Conservation (phyloP, 2,113 vertebrate genomes). For the Podarcis cretensis region DNA sequence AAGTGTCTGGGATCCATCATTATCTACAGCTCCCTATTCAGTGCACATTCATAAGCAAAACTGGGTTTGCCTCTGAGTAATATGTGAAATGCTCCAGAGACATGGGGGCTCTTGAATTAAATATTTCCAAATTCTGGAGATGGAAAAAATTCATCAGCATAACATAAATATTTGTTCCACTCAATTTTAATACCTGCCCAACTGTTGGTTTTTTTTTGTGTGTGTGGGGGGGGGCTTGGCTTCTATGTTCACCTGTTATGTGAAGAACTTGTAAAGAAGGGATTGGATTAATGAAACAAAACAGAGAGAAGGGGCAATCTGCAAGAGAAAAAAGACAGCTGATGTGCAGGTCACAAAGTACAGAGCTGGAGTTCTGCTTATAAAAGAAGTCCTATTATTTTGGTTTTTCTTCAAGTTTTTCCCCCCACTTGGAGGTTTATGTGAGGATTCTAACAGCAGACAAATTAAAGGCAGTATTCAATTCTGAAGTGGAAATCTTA, state of each 20-base stretch:
- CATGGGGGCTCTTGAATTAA: neutral
- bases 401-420: slow-evolving; percentile 8
- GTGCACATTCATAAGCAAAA: neutral
- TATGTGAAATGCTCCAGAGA: neutral
- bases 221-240: neutral
- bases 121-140: neutral
- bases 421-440: neutral
- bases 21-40: neutral
- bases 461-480: slow-evolving; percentile 7
- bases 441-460: slow-evolving; percentile 6
- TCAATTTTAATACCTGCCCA: neutral
- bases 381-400: neutral
- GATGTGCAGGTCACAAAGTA: neutral
- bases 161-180: neutral
- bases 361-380: neutral
- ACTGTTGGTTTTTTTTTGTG: neutral
- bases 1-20: neutral
- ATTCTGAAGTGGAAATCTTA: slow-evolving; percentile 2
- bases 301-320: neutral
- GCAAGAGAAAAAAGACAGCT: neutral
- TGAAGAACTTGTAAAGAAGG: neutral
- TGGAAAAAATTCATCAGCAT: neutral
- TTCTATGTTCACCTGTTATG: neutral
- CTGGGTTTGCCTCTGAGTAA: neutral
- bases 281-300: neutral